Evolutionary conservation across 2,888 invertebrate genomes (phyloP).

Genomic region (Patella ulyssiponensis): DNA sequence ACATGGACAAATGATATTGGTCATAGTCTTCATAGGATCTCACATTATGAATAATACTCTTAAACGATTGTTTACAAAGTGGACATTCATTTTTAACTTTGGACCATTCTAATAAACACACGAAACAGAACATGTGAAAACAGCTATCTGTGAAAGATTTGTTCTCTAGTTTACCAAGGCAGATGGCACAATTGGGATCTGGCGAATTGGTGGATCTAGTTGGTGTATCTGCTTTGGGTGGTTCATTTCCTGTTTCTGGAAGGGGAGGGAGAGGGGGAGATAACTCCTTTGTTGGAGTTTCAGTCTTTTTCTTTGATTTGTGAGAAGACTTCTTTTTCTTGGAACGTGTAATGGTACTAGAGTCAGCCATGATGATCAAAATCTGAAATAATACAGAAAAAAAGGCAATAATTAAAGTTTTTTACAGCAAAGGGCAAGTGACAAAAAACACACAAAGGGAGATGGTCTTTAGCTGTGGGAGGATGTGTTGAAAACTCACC

Average conservation of each 20-base stretch:
- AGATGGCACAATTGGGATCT: slow-evolving; percentile 87
- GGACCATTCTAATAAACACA: slow-evolving; percentile 93
- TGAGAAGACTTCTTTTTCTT: neutral
- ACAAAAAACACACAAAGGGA: no score
- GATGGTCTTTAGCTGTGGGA: no score
- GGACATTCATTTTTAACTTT: slow-evolving; percentile 79
- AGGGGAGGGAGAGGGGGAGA: neutral
- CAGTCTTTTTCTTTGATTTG: neutral
- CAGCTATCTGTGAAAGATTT: slow-evolving; percentile 94
- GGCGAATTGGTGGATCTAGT: slow-evolving; percentile 47
- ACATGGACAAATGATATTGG: slow-evolving; percentile 78
- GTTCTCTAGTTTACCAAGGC: slow-evolving; percentile 87
- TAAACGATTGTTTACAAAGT: slow-evolving; percentile 92
- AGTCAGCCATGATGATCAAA: neutral
- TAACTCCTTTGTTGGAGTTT: neutral
- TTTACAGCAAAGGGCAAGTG: no score
- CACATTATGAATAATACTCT: slow-evolving; percentile 93
- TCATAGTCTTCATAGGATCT: slow-evolving; percentile 90
- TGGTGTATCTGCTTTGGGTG: slow-evolving; percentile 17
- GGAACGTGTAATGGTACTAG: neutral
- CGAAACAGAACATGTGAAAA: slow-evolving; percentile 94
- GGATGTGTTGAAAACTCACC: no score
- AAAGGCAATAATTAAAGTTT: no score
- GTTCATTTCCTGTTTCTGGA: slow-evolving; percentile 9
- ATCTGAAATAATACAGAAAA: no score